These are phyloP conservation scores for Jaculus jaculus DNA, from an alignment of 2,113 vertebrate genomes.

Conservation along the genomic window DNA sequence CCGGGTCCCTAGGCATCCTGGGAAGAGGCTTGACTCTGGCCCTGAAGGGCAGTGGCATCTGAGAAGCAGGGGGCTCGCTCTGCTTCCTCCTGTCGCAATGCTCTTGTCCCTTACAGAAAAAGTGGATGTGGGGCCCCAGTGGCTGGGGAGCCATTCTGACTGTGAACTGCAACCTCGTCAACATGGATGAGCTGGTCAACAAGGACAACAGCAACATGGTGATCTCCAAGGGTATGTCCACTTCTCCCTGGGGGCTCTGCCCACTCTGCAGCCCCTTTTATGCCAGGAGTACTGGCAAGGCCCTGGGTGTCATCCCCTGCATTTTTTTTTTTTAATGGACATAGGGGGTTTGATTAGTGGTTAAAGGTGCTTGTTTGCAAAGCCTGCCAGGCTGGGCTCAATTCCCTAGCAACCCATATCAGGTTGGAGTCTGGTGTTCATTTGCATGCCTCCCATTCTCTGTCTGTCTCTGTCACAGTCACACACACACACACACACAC, in stretches of 20 bases:
- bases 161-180: conserved; percentile 88
- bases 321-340: too few species aligned
- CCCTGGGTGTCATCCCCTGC: too few species aligned
- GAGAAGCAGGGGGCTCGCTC: accelerated
- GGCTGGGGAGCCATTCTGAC: conserved; percentile 92
- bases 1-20: background rate
- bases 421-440: too few species aligned
- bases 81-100: accelerated
- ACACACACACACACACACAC: too few species aligned
- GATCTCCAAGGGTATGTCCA: background rate
- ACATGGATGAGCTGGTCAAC: accelerated
- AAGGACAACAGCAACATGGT: background rate
- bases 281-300: background rate
- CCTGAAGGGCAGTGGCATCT: accelerated
- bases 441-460: too few species aligned
- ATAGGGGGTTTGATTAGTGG: too few species aligned
- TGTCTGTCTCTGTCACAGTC: too few species aligned
- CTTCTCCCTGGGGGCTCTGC: accelerated
- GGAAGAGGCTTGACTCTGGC: background rate
- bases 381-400: too few species aligned
- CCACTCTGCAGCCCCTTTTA: background rate
- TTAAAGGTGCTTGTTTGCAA: too few species aligned
- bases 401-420: too few species aligned
- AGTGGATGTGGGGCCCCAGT: conserved; percentile 90
- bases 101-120: conserved; percentile 75